These are phyloP conservation scores for Zaprionus ornatus DNA, from an alignment of 1,140 invertebrate species.

Conservation along the genomic window DNA sequence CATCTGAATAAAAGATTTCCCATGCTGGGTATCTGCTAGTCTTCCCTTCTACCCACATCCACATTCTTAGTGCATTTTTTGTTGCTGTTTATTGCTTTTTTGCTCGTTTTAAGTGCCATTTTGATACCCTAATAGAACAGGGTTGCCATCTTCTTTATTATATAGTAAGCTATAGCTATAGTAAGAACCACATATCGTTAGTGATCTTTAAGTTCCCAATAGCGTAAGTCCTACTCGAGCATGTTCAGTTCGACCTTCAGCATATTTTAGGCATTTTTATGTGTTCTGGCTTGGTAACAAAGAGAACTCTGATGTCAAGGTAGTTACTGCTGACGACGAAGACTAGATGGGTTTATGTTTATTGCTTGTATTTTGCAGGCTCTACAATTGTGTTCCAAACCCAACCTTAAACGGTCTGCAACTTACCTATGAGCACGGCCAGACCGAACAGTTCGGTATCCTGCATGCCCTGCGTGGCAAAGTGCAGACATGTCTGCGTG, in stretches of 20 bases:
- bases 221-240: not conserved
- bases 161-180: no score
- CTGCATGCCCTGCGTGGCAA: constrained; percentile 90
- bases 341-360: constrained; percentile 82
- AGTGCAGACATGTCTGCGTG: constrained; percentile 91
- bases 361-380: constrained; percentile 80
- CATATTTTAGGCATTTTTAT: constrained; percentile 62
- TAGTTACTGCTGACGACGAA: constrained; percentile 60
- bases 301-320: constrained; percentile 11
- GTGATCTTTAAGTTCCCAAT: not conserved
- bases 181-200: not conserved
- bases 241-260: not conserved
- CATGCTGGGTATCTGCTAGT: not conserved
- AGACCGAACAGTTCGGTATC: constrained; percentile 93
- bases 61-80: not conserved
- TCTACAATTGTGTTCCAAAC: constrained; percentile 56
- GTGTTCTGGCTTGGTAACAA: constrained; percentile 62
- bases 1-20: no score
- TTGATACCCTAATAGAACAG: constrained; percentile 15
- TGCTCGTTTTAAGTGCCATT: constrained; percentile 70
- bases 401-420: constrained; percentile 12
- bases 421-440: constrained; percentile 91
- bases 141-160: not conserved
- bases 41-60: not conserved
- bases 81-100: constrained; percentile 47